Evolutionary conservation across 2,888 invertebrate genomes (phyloP).

Genomic region (Cryptocheilus praepositus): DNA sequence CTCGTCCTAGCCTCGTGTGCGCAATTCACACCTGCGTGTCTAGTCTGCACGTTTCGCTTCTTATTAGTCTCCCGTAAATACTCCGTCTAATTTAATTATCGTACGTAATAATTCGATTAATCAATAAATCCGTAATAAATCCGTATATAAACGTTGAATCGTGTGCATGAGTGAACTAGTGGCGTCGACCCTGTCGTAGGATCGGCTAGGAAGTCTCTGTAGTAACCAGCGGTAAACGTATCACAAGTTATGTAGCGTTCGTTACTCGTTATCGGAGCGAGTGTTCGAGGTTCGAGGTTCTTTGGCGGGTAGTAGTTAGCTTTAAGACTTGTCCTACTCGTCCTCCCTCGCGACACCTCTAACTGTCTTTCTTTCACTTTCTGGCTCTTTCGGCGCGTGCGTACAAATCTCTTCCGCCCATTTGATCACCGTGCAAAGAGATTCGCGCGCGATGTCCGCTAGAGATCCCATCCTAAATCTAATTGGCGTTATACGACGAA

Average conservation of each 20-base stretch:
- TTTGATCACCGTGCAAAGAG: not conserved
- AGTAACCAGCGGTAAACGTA: slow-evolving; percentile 75
- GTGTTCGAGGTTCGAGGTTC: slow-evolving; percentile 57
- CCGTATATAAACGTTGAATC: slow-evolving; percentile 69
- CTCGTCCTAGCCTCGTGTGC: slow-evolving; percentile 74
- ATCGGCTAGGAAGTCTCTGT: slow-evolving; percentile 74
- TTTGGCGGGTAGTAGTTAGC: slow-evolving; percentile 14
- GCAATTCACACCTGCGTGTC: slow-evolving; percentile 51
- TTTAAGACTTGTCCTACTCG: slow-evolving; percentile 4
- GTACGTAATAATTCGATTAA: slow-evolving; percentile 69
- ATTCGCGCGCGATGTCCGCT: slow-evolving; percentile 6
- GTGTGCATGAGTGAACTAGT: slow-evolving; percentile 76
- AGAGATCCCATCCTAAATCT: slow-evolving; percentile 3
- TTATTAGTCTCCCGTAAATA: slow-evolving; percentile 44
- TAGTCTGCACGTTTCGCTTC: slow-evolving; percentile 27
- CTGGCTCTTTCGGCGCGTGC: slow-evolving; percentile 1
- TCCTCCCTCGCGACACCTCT: not conserved
- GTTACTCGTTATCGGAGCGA: slow-evolving; percentile 67
- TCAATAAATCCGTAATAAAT: slow-evolving; percentile 70
- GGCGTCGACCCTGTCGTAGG: slow-evolving; percentile 66
- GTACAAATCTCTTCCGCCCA: not conserved
- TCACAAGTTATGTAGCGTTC: slow-evolving; percentile 74
- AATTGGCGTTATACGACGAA: slow-evolving; percentile 10
- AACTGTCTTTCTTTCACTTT: slow-evolving; percentile 1
- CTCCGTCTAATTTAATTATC: slow-evolving; percentile 64